Conservation (phyloP, 2,797 vertebrate genomes). For the Poeciliopsis paucimaculata region DNA sequence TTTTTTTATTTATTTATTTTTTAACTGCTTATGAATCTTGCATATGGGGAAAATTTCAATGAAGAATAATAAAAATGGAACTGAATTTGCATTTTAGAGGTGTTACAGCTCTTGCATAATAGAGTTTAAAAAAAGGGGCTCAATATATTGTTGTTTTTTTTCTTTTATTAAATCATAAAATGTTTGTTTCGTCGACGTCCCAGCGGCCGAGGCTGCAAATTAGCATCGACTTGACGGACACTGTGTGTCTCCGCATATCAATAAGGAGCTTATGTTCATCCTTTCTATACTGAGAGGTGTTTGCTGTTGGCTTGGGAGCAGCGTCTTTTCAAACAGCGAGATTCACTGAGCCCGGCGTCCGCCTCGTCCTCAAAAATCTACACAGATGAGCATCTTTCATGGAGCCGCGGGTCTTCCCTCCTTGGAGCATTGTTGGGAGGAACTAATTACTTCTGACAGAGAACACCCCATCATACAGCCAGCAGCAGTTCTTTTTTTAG, state of each 20-base stretch:
- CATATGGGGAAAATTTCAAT: neutral
- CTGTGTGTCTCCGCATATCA: conserved; percentile 37
- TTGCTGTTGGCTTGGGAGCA: neutral
- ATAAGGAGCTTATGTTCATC: conserved; percentile 30
- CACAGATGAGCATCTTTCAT: neutral
- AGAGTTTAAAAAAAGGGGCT: neutral
- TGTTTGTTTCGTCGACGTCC: neutral
- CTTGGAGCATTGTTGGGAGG: neutral
- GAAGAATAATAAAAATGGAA: neutral
- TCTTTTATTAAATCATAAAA: neutral
- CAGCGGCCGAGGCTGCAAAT: neutral
- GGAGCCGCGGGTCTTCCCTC: neutral
- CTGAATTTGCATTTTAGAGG: neutral
- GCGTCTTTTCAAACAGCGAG: conserved; percentile 1
- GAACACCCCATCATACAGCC: neutral
- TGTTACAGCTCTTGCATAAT: neutral
- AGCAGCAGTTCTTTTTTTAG: neutral
- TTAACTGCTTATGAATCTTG: neutral
- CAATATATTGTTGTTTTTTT: neutral
- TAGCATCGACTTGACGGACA: neutral
- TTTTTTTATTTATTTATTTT: neutral
- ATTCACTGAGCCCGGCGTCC: neutral
- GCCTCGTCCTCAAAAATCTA: conserved; percentile 1
- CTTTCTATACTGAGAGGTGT: conserved; percentile 3
- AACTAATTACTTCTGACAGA: neutral